Conservation (phyloP, 1,140 invertebrate genomes). For the Bombus confusus region DNA sequence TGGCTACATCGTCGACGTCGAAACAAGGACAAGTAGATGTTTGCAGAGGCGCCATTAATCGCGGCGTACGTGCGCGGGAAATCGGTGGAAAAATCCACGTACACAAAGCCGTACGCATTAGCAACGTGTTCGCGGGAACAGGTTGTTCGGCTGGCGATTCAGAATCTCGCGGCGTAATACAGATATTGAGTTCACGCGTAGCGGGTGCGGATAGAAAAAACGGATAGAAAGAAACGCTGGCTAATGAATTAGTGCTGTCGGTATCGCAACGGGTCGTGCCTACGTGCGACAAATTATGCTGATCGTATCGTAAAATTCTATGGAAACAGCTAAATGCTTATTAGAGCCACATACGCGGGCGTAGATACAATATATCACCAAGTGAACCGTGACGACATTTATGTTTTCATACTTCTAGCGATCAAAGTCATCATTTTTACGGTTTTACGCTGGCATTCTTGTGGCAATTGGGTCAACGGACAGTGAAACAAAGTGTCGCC, state of each 20-base stretch:
- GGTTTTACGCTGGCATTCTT: conserved; percentile 27
- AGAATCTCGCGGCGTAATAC: conserved; percentile 35
- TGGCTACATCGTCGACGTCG: no score
- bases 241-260: conserved; percentile 53
- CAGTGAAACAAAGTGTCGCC: conserved; percentile 17
- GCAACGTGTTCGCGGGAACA: conserved; percentile 20
- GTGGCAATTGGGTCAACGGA: conserved; percentile 32
- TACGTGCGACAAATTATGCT: conserved; percentile 48
- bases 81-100: neutral
- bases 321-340: conserved; percentile 51
- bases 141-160: conserved; percentile 32
- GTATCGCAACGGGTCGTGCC: conserved; percentile 42
- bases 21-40: neutral
- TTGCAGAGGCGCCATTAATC: no score
- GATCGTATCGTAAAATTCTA: conserved; percentile 54
- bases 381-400: conserved; percentile 51
- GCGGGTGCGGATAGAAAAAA: conserved; percentile 28
- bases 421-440: conserved; percentile 49
- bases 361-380: conserved; percentile 41
- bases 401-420: conserved; percentile 52
- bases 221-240: conserved; percentile 14
- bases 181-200: conserved; percentile 34
- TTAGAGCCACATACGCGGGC: conserved; percentile 31
- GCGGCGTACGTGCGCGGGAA: neutral
- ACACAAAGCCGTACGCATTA: neutral